Base-by-base conservation (phyloP, 2,797 vertebrate species). In the Hirundo rustica region DNA sequence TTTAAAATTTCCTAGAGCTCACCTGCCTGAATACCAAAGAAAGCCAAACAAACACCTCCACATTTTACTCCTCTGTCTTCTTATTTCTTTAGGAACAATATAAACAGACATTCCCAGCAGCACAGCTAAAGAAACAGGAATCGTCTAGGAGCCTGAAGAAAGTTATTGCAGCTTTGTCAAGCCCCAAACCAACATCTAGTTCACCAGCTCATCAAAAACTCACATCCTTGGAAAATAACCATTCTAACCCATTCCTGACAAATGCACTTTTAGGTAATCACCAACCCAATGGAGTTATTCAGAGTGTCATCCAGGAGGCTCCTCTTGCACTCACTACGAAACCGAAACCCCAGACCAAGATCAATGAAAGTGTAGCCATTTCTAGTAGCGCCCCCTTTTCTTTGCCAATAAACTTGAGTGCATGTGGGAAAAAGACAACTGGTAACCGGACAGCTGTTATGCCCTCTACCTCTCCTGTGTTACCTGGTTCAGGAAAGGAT, bases 211-310 rank as follows among this genome's bases (percentile, higher is more conserved):
- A 97, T 97, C 97, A 96, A 95, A 98, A 98, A 95, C 97, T 97
- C 70, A 86, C 97, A 75, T 91, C 98, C 72, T 71, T 97, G 96
- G 97, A 98, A 97, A 98, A 97, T 97, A 98, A 96, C 96, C 98
- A 99, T 97, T 98, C 98, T 95, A 98, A 98, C 93, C 98, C 98
- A 87, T 99, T 99, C 96, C 98, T 99, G 96, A 98, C 99, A 94
- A 99, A 99, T 96, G 98, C 99, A 98, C 98, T 99, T 98, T 98
- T 99, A 98, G 99, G 98, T 94, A 98, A 98, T 97, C 98, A 98
- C 79, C 98, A 98, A 94, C 98, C 97, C 84, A 99, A 99, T 80
- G 98, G 98, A 97, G 97, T 97, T 48, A 98, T 98, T 97, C 98
- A 98, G 73, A 97, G 97, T 66, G 96, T 98, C 80, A 98, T 98